phyloP scores from a whole-genome alignment of 1,140 invertebrate species.

The Daktulosphaira vitifoliae region DNA sequence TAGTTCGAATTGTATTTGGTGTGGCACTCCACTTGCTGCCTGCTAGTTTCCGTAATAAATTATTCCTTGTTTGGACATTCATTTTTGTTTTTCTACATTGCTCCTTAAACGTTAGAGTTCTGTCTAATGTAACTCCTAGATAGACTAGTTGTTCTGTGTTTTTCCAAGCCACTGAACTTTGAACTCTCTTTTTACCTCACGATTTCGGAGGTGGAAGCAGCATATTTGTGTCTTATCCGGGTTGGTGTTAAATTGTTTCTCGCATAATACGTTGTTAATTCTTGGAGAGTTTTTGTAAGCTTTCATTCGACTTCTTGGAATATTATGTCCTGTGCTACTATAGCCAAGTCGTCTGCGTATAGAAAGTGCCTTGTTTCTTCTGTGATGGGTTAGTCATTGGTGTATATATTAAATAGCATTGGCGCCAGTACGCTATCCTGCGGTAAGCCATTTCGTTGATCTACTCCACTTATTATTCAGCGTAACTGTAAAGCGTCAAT shows the following conservation, averaged over 20 bases:
- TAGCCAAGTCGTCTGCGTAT: slow-evolving; percentile 17
- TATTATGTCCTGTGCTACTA: neutral
- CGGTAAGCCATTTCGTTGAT: slow-evolving; percentile 31
- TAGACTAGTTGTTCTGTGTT: neutral
- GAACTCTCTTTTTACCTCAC: neutral
- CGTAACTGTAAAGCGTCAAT: slow-evolving; percentile 24
- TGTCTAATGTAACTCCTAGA: neutral
- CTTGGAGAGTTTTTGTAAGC: too few species aligned
- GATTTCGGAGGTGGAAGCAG: neutral
- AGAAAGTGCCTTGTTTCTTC: slow-evolving; percentile 28
- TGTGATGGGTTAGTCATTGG: slow-evolving; percentile 11
- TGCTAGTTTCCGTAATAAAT: too few species aligned
- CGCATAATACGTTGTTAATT: too few species aligned
- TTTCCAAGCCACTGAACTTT: neutral
- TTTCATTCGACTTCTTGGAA: too few species aligned
- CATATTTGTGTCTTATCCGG: too few species aligned
- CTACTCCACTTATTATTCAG: slow-evolving; percentile 33
- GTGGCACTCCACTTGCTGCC: too few species aligned
- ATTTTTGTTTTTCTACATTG: neutral
- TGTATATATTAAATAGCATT: slow-evolving; percentile 20
- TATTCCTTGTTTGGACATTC: neutral
- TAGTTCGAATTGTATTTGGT: neutral
- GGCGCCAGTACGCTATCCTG: slow-evolving; percentile 20
- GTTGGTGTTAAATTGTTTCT: too few species aligned
- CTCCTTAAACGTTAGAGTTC: neutral